phyloP scores from a whole-genome alignment of 2,113 vertebrate species.

The Penelope pileata region DNA sequence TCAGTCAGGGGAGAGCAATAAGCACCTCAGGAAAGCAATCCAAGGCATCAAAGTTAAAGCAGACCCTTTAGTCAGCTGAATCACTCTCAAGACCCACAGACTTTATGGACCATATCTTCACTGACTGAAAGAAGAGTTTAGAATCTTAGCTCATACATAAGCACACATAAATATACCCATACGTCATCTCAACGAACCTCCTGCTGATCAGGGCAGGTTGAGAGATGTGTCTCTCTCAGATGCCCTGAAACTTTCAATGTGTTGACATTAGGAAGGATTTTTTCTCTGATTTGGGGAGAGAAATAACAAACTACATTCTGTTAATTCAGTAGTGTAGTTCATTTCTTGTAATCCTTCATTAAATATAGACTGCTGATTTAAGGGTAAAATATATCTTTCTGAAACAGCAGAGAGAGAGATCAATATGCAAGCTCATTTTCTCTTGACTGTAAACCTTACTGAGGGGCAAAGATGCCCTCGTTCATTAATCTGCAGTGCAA shows the following conservation, averaged over 20 bases:
- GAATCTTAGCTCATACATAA: neutral
- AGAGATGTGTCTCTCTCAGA: neutral
- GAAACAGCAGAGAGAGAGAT: neutral
- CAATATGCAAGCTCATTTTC: neutral
- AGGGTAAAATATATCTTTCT: neutral
- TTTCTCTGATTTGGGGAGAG: neutral
- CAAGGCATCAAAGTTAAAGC: neutral
- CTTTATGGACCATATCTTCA: neutral
- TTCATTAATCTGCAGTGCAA: neutral
- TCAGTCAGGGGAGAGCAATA: neutral
- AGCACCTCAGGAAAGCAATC: conserved; percentile 20
- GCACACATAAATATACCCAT: neutral
- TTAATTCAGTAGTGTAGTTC: neutral
- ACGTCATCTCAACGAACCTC: neutral
- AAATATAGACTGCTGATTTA: neutral
- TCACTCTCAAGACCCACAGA: neutral
- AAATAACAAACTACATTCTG: neutral
- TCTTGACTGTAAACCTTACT: neutral
- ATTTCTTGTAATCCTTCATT: neutral
- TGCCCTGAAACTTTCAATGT: neutral
- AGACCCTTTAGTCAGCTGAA: neutral
- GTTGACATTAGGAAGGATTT: neutral
- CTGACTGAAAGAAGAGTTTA: neutral
- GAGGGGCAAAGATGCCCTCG: neutral
- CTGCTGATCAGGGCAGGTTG: neutral